Percentiles rank a stretch among this genome's conserved stretches.
Conservation (phyloP, 2,888 invertebrate species). For the Didymodactylos carnosus region DNA sequence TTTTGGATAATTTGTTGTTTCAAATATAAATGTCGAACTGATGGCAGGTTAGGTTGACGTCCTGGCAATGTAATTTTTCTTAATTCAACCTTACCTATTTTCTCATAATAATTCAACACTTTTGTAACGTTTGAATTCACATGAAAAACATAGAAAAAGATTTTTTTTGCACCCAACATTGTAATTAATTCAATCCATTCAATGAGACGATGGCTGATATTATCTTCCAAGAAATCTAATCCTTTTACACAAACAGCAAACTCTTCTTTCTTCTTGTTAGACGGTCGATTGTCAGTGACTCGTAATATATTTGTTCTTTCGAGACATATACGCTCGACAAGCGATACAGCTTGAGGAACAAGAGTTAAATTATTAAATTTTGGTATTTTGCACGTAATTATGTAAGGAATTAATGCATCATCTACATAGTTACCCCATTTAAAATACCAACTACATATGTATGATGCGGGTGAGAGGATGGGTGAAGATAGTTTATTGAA, state of each 20-base stretch:
- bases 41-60: not conserved
- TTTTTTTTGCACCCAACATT: not conserved
- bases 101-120: not conserved
- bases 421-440: not conserved
- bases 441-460: not conserved
- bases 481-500: not conserved
- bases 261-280: not conserved
- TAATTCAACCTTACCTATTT: not conserved
- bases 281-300: not conserved
- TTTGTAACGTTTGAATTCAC: not conserved
- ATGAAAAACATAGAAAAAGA: not conserved
- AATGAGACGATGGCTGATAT: not conserved
- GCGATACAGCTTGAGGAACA: not conserved
- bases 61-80: not conserved
- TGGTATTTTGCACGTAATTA: not conserved
- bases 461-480: not conserved
- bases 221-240: not conserved
- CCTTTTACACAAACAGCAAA: not conserved
- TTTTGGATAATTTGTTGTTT: not conserved
- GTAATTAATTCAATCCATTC: not conserved
- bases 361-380: not conserved
- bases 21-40: not conserved
- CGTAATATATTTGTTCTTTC: not conserved
- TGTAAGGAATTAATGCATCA: not conserved
- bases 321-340: not conserved